phyloP scores from a whole-genome alignment of 2,113 vertebrate species.

The Mixornis gularis region DNA sequence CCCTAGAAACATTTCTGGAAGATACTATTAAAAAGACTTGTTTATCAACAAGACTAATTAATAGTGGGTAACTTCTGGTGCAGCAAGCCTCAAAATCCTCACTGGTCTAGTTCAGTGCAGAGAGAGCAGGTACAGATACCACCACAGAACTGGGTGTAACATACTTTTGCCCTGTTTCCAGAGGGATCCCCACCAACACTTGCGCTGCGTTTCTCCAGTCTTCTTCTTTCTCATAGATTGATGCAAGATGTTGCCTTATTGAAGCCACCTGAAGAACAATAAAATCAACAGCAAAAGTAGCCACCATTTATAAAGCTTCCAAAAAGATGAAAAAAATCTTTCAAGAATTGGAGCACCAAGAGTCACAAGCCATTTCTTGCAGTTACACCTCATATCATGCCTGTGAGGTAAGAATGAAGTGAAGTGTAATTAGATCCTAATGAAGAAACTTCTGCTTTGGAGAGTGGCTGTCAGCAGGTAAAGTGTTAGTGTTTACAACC shows the following conservation, averaged over 20 bases:
- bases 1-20: not conserved
- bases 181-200: conserved; percentile 94
- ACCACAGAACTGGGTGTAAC: not conserved
- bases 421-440: not conserved
- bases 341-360: not conserved
- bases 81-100: not conserved
- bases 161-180: conserved; percentile 97
- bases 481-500: not conserved
- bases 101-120: not conserved
- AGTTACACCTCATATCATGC: not conserved
- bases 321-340: not conserved
- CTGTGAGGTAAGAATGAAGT: not conserved
- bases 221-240: conserved; percentile 98
- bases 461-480: not conserved
- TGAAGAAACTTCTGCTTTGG: not conserved
- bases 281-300: not conserved
- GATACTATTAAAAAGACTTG: not conserved
- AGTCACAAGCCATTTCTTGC: not conserved
- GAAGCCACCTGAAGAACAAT: conserved; percentile 84
- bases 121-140: not conserved
- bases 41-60: not conserved
- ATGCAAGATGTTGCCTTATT: conserved; percentile 95
- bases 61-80: not conserved
- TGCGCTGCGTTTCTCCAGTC: conserved; percentile 98
- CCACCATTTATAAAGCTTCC: not conserved